Evolutionary conservation across 2,888 invertebrate species (phyloP), one percentile per base, ranked within the genome.

Genomic region (Argyra leucocephala): DNA sequence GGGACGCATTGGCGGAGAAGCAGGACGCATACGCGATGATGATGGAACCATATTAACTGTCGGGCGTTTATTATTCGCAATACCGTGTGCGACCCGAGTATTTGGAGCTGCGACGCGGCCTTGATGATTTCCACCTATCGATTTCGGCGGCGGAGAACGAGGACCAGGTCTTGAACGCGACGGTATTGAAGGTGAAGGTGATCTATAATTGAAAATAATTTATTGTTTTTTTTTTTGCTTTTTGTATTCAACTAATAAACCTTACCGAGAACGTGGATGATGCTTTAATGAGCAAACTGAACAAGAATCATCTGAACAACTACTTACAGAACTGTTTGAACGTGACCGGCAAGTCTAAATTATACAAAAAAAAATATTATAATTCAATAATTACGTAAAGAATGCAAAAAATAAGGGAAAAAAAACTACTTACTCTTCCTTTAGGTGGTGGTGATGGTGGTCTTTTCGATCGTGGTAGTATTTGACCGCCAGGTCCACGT

Each of bases 281-380:
- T 76, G 76, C 81, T 76, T 85, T 7, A 89, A 89, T 0, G 90
- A 90, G 75, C 91, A 91, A 1, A 91, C 89, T 0, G 91, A 91
- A 74, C 91, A 91, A 0, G 90, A 90, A 73, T 90, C 89, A 73
- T 91, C 91, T 0, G 91, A 90, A 74, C 91, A 91, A 71, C 89
- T 90, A 81, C 90, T 90, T 62, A 86, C 85, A 0, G 90, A 89
- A 57, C 90, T 90, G 2, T 86, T 87, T 0, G 88, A 86, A 0
- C 86, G 86, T n/a, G 89, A 88, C 0, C 88, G 84, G 73, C 81
- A 81, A 64, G 78, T 74, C 36, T 23, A 63, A 66, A 62, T 37
- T 22, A 26, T 21, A 58, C 4, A 22, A 22, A 57, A 36, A 65
- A 23, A 62, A 26, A 6, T 10, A 15, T 7, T 58, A 10, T 57